phyloP scores from a whole-genome alignment of 2,113 vertebrate species.

The Copsychus sechellarum region DNA sequence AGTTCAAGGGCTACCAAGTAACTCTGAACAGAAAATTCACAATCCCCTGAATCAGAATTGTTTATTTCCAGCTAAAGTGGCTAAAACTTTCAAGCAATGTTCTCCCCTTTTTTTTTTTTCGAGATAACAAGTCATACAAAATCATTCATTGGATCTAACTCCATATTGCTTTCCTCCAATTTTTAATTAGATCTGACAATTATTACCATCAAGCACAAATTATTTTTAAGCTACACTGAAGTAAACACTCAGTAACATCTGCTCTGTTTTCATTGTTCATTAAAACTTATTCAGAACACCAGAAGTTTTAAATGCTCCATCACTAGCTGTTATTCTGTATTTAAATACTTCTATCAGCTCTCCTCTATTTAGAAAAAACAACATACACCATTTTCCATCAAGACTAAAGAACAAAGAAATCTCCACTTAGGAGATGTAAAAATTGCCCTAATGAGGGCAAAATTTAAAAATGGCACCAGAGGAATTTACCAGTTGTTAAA shows the following conservation, averaged over 20 bases:
- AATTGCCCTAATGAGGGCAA: not conserved
- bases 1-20: not conserved
- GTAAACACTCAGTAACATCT: constrained; percentile 56
- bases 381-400: not conserved
- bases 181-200: constrained; percentile 64
- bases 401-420: not conserved
- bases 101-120: not conserved
- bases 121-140: not conserved
- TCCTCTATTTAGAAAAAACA: not conserved
- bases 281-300: constrained; percentile 30
- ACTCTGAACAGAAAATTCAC: not conserved
- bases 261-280: constrained; percentile 30
- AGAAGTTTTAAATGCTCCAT: not conserved
- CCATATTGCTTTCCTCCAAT: constrained; percentile 4
- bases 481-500: not conserved
- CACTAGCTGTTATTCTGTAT: not conserved
- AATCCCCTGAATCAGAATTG: not conserved
- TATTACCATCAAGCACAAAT: constrained; percentile 34
- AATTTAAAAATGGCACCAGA: not conserved
- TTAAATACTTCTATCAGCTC: not conserved
- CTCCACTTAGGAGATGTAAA: not conserved
- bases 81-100: not conserved
- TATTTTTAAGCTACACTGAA: constrained; percentile 53
- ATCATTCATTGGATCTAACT: not conserved
- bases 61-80: not conserved